Evolutionary conservation across 2,797 vertebrate genomes (phyloP).

Genomic region (Cyprinella venusta): DNA sequence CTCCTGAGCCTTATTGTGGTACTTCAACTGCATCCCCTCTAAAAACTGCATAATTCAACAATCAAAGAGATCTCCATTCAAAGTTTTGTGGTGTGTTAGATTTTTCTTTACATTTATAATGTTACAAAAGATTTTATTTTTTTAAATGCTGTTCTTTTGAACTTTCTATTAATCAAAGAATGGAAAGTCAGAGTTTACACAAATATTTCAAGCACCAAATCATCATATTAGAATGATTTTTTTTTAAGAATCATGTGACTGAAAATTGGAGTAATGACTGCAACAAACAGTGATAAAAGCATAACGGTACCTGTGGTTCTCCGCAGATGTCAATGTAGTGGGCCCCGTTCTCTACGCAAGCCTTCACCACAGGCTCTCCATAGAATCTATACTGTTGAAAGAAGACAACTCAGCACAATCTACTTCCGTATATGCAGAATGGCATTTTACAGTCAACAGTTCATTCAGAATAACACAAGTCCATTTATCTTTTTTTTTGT

Average conservation of each 20-base stretch:
- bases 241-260: not conserved
- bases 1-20: conserved; percentile 82
- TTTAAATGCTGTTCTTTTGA: not conserved
- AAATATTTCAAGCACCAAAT: not conserved
- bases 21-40: conserved; percentile 85
- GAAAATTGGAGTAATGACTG: not conserved
- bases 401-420: conserved; percentile 16
- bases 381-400: conserved; percentile 81
- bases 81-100: not conserved
- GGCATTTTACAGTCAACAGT: conserved; percentile 23
- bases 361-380: conserved; percentile 83
- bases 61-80: not conserved
- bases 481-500: not conserved
- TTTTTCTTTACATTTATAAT: not conserved
- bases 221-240: not conserved
- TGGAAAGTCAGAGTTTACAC: not conserved
- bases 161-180: too few species aligned
- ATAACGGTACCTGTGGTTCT: conserved; percentile 80
- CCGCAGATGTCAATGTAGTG: conserved; percentile 84
- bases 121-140: not conserved
- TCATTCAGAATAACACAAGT: not conserved
- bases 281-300: not conserved
- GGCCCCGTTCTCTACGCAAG: conserved; percentile 84
- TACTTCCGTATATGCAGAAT: not conserved
- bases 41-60: conserved; percentile 76